Evolutionary conservation across 2,888 invertebrate genomes (phyloP).

Genomic region (Labia minor): DNA sequence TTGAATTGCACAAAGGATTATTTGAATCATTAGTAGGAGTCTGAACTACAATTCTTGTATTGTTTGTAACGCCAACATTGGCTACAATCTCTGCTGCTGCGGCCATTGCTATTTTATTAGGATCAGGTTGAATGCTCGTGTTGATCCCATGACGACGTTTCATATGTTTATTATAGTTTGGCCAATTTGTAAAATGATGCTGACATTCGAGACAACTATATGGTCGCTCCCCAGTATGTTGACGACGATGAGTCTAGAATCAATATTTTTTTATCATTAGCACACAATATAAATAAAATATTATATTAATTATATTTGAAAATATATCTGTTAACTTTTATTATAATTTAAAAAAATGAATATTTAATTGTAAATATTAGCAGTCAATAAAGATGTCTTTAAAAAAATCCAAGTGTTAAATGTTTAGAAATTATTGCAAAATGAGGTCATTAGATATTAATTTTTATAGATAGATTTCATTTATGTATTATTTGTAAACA

Average conservation of each 20-base stretch:
- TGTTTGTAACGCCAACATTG: not conserved
- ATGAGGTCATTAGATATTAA: too few relatives aligned
- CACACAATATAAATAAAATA: conserved; percentile 17
- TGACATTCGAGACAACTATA: conserved; percentile 62
- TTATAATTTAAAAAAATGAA: too few relatives aligned
- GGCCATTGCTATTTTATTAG: conserved; percentile 24
- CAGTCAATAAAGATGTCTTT: too few relatives aligned
- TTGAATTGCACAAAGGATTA: not conserved
- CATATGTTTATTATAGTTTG: conserved; percentile 74
- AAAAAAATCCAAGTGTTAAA: too few relatives aligned
- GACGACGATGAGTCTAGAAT: conserved; percentile 53
- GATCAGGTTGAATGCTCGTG: conserved; percentile 37
- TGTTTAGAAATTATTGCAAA: too few relatives aligned
- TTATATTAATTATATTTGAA: not conserved
- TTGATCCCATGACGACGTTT: conserved; percentile 58
- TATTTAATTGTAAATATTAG: too few relatives aligned
- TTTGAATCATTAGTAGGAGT: not conserved
- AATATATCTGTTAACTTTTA: too few relatives aligned
- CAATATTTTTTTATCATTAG: too few relatives aligned
- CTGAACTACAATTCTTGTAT: not conserved
- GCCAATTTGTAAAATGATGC: conserved; percentile 69
- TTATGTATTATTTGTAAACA: too few relatives aligned
- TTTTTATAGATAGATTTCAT: too few relatives aligned
- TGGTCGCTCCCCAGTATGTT: conserved; percentile 58
- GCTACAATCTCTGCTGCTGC: conserved; percentile 15